Percentiles rank a stretch among this genome's conserved stretches.
Conservation (phyloP, 2,113 vertebrate genomes). For the Ammospiza nelsoni region DNA sequence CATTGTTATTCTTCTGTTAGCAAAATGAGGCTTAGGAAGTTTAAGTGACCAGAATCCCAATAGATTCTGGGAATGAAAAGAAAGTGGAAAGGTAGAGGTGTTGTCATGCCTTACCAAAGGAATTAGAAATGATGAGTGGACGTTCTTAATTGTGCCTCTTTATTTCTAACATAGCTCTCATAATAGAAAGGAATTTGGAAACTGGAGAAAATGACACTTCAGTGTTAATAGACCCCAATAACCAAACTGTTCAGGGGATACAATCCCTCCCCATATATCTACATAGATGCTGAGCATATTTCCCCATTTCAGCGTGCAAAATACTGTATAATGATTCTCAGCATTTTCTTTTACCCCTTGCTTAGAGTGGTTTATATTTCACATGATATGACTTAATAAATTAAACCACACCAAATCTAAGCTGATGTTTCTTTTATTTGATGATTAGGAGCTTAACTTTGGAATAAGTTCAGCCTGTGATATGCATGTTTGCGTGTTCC, state of each 20-base stretch:
- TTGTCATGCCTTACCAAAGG: background rate
- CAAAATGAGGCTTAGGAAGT: slow-evolving; percentile 6
- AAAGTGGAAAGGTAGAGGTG: background rate
- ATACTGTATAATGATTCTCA: background rate
- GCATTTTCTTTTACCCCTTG: background rate
- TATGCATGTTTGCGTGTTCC: background rate
- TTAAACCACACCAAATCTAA: background rate
- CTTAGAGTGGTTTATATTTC: background rate
- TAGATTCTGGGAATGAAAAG: background rate
- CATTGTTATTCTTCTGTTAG: background rate
- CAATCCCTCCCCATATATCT: background rate
- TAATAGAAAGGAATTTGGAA: background rate
- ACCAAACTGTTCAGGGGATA: background rate
- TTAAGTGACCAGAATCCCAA: background rate
- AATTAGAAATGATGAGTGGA: background rate
- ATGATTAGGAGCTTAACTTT: background rate
- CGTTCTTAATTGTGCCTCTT: background rate
- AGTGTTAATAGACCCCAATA: background rate
- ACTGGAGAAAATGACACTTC: background rate
- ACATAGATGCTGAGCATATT: background rate
- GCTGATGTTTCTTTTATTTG: background rate
- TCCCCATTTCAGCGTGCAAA: background rate
- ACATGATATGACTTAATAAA: background rate
- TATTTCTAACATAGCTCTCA: background rate
- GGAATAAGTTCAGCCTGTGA: background rate